Conservation (phyloP, 2,888 invertebrate species). For the Steromphala cineraria region DNA sequence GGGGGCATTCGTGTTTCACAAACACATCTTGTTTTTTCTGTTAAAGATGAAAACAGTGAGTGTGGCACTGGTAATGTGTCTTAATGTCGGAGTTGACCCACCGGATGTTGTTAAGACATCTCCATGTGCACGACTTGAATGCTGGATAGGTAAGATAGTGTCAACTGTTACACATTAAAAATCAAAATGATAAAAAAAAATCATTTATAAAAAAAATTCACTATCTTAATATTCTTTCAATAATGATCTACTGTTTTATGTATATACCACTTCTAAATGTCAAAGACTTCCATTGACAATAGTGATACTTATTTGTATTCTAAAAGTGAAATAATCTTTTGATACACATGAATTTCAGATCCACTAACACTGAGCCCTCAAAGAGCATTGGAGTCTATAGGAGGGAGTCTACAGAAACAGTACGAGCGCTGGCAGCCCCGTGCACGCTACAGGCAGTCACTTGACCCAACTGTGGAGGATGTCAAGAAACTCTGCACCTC, state of each 20-base stretch:
- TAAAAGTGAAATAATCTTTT: no score
- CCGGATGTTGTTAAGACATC: constrained; percentile 98
- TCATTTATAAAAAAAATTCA: no score
- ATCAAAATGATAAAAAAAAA: no score
- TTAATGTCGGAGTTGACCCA: constrained; percentile 99
- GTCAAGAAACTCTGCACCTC: constrained; percentile 97
- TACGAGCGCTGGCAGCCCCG: constrained; percentile 99
- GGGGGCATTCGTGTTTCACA: no score
- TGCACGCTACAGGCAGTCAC: constrained; percentile 93
- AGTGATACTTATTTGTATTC: no score
- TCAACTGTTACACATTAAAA: background rate
- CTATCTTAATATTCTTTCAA: no score
- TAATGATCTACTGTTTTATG: background rate
- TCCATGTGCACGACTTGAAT: constrained; percentile 95
- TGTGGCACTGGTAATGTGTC: constrained; percentile 96
- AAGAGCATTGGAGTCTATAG: constrained; percentile 95
- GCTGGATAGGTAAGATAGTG: constrained; percentile 90
- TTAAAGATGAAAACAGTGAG: constrained; percentile 97
- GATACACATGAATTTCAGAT: constrained; percentile 63
- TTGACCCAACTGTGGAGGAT: constrained; percentile 98
- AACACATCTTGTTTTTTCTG: no score
- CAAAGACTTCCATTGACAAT: no score
- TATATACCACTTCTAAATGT: no score
- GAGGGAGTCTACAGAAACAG: constrained; percentile 92
- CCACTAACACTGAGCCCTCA: constrained; percentile 90